These are phyloP conservation scores for Oncopeltus fasciatus DNA, from an alignment of 1,140 invertebrate species.

Conservation along the genomic window DNA sequence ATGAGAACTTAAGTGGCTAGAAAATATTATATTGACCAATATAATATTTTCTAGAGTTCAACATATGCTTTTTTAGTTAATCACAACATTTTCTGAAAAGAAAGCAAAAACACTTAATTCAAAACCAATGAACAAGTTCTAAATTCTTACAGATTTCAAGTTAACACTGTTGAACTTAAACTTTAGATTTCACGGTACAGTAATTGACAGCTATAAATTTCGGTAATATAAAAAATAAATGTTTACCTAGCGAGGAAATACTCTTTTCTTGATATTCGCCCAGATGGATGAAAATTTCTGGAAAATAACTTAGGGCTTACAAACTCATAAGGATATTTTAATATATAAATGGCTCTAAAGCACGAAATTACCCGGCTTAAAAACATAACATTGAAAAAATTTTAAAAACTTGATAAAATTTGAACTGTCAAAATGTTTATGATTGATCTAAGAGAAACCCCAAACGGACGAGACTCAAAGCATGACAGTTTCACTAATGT, in stretches of 20 bases:
- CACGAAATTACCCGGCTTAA: slow-evolving; percentile 12
- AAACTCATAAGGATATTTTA: neutral
- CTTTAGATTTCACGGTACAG: neutral
- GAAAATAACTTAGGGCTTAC: neutral
- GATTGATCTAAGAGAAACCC: no score
- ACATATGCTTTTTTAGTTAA: no score
- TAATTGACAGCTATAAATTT: neutral
- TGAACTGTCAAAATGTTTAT: no score
- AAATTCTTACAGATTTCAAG: neutral
- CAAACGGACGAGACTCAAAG: no score
- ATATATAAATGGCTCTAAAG: slow-evolving; percentile 5
- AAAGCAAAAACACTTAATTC: no score
- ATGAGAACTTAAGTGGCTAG: no score
- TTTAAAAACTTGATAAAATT: neutral
- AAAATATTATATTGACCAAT: no score
- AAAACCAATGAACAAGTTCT: neutral
- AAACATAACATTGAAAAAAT: slow-evolving; percentile 22
- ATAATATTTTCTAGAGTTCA: no score
- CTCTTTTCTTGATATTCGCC: neutral
- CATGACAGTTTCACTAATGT: no score
- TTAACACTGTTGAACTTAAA: neutral
- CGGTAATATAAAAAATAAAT: neutral
- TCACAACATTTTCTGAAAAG: no score
- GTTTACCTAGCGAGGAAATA: neutral
- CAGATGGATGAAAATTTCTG: neutral